phyloP scores from a whole-genome alignment of 2,888 invertebrate genomes.

The Girardia tigrina region DNA sequence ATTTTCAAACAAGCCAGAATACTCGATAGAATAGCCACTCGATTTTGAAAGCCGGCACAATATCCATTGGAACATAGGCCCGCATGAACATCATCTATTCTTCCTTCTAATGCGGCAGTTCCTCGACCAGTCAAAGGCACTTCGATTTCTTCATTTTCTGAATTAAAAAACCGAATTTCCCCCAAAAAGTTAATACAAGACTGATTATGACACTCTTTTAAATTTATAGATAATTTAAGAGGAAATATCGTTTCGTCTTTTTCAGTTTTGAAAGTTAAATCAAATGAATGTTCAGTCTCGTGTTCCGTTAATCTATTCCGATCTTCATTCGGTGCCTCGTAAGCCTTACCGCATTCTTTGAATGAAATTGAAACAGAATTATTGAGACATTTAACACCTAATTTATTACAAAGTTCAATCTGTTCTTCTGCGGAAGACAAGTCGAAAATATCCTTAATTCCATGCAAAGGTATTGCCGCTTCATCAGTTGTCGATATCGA shows the following conservation, averaged over 20 bases:
- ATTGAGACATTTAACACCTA: not conserved
- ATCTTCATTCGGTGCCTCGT: not conserved
- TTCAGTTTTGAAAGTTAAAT: not conserved
- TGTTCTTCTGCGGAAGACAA: not conserved
- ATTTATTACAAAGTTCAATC: not conserved
- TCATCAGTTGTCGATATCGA: not conserved
- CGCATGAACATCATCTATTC: constrained; percentile 1
- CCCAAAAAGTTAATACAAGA: not conserved
- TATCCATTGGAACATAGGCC: not conserved
- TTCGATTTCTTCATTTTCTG: not conserved
- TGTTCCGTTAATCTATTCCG: not conserved
- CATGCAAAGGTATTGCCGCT: not conserved
- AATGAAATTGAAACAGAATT: not conserved
- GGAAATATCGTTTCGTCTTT: not conserved
- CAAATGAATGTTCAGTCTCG: not conserved
- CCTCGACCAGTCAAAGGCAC: not conserved
- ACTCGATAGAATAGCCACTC: constrained; percentile 2
- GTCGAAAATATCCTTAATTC: not conserved
- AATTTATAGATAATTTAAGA: not conserved
- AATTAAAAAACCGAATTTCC: not conserved
- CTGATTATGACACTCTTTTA: not conserved
- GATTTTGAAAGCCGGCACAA: constrained; percentile 1
- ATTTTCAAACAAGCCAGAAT: not conserved
- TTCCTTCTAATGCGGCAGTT: constrained; percentile 11
- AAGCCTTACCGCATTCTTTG: not conserved